Conservation (phyloP, 1,140 invertebrate species). For the Drosophila ercepeae region DNA sequence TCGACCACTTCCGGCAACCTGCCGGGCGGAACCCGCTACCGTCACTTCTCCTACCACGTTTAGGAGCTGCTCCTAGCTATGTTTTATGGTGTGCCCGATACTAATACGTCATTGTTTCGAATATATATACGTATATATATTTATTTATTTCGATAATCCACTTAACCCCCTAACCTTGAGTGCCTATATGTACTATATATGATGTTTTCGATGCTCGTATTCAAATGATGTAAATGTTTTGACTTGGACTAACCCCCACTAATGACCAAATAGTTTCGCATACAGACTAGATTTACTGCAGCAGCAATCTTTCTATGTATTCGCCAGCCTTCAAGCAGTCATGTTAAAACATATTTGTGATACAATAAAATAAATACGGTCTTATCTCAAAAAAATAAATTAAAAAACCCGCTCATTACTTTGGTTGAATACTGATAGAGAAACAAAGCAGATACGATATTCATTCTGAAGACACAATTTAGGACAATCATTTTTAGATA, state of each 20-base stretch:
- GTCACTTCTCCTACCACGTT: conserved; percentile 93
- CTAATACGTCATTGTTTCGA: conserved; percentile 43
- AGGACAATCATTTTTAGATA: not conserved
- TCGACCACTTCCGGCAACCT: conserved; percentile 90
- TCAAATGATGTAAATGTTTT: conserved; percentile 60
- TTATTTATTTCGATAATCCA: conserved; percentile 31
- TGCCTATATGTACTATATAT: conserved; percentile 40
- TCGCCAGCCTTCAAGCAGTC: conserved; percentile 55
- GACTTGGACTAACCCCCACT: conserved; percentile 69
- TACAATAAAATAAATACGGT: conserved; percentile 72
- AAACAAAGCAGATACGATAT: conserved; percentile 59
- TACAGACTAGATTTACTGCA: conserved; percentile 52
- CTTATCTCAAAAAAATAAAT: conserved; percentile 50
- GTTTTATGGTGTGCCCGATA: conserved; percentile 33
- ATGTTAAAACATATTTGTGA: conserved; percentile 78
- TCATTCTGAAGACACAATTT: conserved; percentile 49
- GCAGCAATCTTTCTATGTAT: conserved; percentile 46
- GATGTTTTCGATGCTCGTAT: conserved; percentile 40
- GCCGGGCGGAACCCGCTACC: conserved; percentile 91
- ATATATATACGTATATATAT: conserved; percentile 18
- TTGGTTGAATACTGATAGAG: not conserved
- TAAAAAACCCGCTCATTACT: conserved; percentile 23
- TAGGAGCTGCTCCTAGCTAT: conserved; percentile 84
- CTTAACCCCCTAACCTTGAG: conserved; percentile 55
- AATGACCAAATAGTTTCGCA: conserved; percentile 59